phyloP scores from a whole-genome alignment of 2,888 invertebrate genomes.

The Cyrtodaria siliqua region DNA sequence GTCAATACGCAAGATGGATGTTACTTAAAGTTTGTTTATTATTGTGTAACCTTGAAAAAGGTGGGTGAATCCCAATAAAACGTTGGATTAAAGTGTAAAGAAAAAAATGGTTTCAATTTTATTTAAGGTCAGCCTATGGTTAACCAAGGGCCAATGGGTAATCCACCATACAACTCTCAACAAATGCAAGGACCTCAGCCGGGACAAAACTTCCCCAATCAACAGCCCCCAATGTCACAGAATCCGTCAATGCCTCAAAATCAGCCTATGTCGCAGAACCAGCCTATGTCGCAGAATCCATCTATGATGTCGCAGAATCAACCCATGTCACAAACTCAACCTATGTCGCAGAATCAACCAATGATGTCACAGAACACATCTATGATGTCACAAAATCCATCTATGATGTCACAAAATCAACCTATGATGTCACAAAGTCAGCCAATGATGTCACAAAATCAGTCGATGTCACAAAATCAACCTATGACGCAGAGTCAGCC shows the following conservation, averaged over 20 bases:
- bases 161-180: slow-evolving; percentile 47
- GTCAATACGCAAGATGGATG: too few species aligned
- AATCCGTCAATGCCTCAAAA: slow-evolving; percentile 67
- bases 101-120: too few species aligned
- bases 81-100: too few species aligned
- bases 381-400: slow-evolving; percentile 70
- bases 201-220: slow-evolving; percentile 60
- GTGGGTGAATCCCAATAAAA: too few species aligned
- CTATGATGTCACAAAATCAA: slow-evolving; percentile 71
- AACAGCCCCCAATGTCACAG: slow-evolving; percentile 70
- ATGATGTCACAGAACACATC: slow-evolving; percentile 65
- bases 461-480: slow-evolving; percentile 69
- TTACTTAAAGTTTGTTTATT: too few species aligned
- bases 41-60: too few species aligned
- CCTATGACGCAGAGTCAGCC: slow-evolving; percentile 55
- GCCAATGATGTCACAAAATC: slow-evolving; percentile 68
- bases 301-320: slow-evolving; percentile 73
- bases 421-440: slow-evolving; percentile 65
- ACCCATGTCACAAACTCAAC: too few species aligned
- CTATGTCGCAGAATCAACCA: slow-evolving; percentile 57
- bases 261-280: slow-evolving; percentile 66
- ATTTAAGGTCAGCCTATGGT: slow-evolving; percentile 53
- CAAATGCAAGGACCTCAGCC: slow-evolving; percentile 37
- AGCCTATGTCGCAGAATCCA: slow-evolving; percentile 53
- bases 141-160: slow-evolving; percentile 43